These are phyloP conservation scores for Drosophila paranaensis DNA, from an alignment of 2,888 invertebrate species.

Conservation along the genomic window DNA sequence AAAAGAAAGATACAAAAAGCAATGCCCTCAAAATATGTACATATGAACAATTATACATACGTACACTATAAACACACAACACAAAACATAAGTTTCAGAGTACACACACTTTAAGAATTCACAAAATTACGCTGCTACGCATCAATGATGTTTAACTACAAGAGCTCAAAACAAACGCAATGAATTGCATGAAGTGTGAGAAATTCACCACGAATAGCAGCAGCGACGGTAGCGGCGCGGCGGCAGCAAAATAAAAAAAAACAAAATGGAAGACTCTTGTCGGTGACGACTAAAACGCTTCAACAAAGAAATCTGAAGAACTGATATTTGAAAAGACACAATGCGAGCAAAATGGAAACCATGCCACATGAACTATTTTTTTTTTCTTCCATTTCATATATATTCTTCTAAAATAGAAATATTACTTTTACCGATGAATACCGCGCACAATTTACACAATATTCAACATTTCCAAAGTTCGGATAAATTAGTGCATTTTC, in stretches of 20 bases:
- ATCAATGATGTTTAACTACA: conserved; percentile 19
- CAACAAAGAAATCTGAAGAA: conserved; percentile 72
- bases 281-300: conserved; percentile 72
- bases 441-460: conserved; percentile 23
- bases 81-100: conserved; percentile 26
- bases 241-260: conserved; percentile 50
- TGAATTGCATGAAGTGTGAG: conserved; percentile 66
- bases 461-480: conserved; percentile 18
- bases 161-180: conserved; percentile 51
- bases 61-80: conserved; percentile 23
- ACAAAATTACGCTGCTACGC: conserved; percentile 6
- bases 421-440: conserved; percentile 30
- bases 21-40: conserved; percentile 69
- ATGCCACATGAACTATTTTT: conserved; percentile 30
- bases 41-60: conserved; percentile 21
- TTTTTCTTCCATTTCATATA: neutral
- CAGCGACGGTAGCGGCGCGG: conserved; percentile 39
- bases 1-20: conserved; percentile 68
- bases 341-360: conserved; percentile 30
- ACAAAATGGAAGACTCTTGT: conserved; percentile 81
- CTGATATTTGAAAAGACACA: conserved; percentile 45
- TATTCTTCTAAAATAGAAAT: neutral
- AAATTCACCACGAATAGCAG: conserved; percentile 72
- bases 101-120: conserved; percentile 5
- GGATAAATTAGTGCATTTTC: conserved; percentile 42